These are phyloP conservation scores for Otis tarda DNA, from an alignment of 2,113 vertebrate species.

Conservation along the genomic window DNA sequence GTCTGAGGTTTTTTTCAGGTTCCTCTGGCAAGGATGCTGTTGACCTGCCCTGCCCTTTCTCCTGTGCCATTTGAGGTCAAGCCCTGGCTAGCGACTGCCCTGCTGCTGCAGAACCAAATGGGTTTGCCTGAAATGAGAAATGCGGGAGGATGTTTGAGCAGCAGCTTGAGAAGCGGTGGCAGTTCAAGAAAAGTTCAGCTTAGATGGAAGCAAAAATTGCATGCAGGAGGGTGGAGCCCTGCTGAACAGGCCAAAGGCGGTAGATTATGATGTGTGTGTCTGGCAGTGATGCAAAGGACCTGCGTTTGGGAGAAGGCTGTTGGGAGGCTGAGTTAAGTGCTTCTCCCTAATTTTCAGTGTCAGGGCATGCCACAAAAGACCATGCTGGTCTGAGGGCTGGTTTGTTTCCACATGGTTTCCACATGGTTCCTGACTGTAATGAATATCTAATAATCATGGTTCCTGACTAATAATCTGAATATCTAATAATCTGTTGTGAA, in stretches of 20 bases:
- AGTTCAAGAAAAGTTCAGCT: background rate
- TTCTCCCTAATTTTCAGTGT: background rate
- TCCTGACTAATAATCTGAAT: background rate
- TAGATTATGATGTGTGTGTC: background rate
- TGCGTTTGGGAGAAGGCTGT: rapidly evolving
- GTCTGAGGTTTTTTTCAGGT: background rate
- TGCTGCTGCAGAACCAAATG: background rate
- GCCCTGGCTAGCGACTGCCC: rapidly evolving
- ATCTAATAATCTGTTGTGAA: background rate
- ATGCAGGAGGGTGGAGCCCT: rapidly evolving
- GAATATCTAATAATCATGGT: background rate
- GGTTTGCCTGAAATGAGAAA: background rate
- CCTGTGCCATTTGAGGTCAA: rapidly evolving
- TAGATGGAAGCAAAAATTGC: background rate
- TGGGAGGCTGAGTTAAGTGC: rapidly evolving
- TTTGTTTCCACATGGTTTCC: background rate
- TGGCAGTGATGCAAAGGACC: background rate
- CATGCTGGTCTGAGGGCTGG: rapidly evolving
- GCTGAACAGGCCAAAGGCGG: background rate
- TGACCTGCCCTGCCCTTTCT: background rate
- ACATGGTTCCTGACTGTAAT: background rate
- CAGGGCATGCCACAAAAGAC: background rate
- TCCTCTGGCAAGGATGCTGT: background rate
- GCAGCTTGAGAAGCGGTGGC: background rate
- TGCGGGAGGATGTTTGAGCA: background rate